A percentile compares a stretch with the other conserved stretches of the same genome.
Conservation (phyloP, 2,113 vertebrate species). For the Sakesphorus luctuosus region DNA sequence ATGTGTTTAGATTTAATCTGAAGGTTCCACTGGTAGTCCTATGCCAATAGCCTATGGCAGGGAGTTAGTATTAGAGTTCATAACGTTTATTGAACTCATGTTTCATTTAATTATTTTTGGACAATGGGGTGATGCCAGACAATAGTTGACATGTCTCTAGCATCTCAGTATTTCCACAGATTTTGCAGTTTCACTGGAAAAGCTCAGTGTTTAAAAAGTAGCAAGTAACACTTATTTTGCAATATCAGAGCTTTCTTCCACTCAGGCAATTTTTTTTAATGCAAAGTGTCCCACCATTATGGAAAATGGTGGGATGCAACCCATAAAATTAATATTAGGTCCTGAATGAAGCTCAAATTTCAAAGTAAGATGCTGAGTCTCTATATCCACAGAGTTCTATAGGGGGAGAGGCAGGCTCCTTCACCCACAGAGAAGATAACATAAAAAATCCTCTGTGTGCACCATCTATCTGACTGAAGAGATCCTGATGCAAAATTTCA, state of each 20-base stretch:
- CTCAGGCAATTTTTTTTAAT: not conserved
- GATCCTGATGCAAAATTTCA: not conserved
- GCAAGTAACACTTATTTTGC: not conserved
- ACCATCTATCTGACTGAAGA: not conserved
- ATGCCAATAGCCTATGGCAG: not conserved
- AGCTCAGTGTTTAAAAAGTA: not conserved
- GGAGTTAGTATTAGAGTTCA: not conserved
- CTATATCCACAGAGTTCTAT: not conserved
- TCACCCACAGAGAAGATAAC: not conserved
- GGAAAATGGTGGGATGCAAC: not conserved
- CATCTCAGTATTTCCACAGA: not conserved
- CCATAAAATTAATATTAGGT: not conserved
- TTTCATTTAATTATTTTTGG: not conserved
- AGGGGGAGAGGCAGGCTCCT: not conserved
- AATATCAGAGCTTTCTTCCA: not conserved
- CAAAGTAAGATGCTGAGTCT: not conserved
- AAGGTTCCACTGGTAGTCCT: not conserved
- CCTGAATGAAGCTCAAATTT: not conserved
- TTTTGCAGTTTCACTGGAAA: not conserved
- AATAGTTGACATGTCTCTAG: not conserved
- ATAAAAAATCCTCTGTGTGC: not conserved
- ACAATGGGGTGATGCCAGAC: not conserved
- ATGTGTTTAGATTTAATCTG: not conserved
- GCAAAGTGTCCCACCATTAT: not conserved
- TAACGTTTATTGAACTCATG: not conserved